Evolutionary conservation across 2,888 invertebrate genomes (phyloP).

Genomic region (Spisula solida): DNA sequence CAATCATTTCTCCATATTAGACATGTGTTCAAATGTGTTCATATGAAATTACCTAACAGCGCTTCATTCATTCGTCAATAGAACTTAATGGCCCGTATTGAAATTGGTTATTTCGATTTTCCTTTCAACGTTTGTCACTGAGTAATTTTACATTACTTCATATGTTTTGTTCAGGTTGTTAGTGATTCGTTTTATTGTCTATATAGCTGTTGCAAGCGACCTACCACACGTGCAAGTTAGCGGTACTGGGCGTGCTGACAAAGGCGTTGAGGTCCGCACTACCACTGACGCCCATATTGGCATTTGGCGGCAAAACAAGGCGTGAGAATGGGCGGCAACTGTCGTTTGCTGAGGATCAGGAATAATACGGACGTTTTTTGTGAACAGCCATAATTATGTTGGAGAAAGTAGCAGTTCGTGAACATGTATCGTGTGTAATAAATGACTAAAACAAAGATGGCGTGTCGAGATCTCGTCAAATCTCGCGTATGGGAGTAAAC

Average conservation of each 20-base stretch:
- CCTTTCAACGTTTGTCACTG: not conserved
- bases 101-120: not conserved
- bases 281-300: slow-evolving; percentile 13
- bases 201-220: not conserved
- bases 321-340: slow-evolving; percentile 33
- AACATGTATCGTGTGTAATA: slow-evolving; percentile 50
- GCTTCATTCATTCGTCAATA: not conserved
- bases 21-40: not conserved
- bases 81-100: not conserved
- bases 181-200: not conserved
- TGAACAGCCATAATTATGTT: slow-evolving; percentile 42
- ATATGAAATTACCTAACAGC: not conserved
- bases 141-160: not conserved
- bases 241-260: slow-evolving; percentile 2
- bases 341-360: slow-evolving; percentile 28
- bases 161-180: not conserved
- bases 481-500: slow-evolving; percentile 54
- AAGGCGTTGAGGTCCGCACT: slow-evolving; percentile 9
- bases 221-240: not conserved
- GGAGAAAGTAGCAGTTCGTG: slow-evolving; percentile 48
- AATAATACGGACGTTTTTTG: slow-evolving; percentile 46
- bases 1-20: not conserved
- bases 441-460: slow-evolving; percentile 57
- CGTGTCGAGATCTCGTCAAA: slow-evolving; percentile 50
- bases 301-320: slow-evolving; percentile 38